Evolutionary conservation across 2,113 vertebrate genomes (phyloP).

Genomic region (Brachirus orientalis): DNA sequence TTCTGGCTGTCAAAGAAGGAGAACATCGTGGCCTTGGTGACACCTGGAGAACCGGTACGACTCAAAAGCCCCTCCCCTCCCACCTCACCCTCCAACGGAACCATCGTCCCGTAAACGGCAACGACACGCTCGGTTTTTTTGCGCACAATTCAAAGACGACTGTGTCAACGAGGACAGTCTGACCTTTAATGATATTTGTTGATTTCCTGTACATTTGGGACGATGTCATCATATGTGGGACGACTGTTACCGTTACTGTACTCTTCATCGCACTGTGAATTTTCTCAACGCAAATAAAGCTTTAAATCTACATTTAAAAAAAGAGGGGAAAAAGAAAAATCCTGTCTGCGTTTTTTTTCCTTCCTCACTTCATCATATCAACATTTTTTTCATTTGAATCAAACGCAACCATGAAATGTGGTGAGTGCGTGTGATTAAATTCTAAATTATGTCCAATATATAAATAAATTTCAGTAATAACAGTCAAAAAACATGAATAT

Average conservation of each 20-base stretch:
- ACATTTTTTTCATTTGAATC: too few species aligned
- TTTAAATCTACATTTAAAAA: background rate
- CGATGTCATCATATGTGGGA: constrained; percentile 4
- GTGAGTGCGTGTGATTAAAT: too few species aligned
- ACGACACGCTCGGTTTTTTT: background rate
- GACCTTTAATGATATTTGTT: background rate
- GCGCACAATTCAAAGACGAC: background rate
- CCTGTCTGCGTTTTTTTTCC: too few species aligned
- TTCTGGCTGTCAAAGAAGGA: constrained; percentile 90
- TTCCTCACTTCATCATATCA: too few species aligned
- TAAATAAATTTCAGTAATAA: too few species aligned
- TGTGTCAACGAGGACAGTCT: background rate
- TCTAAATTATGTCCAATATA: too few species aligned
- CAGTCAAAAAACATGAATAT: too few species aligned
- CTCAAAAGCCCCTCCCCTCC: constrained; percentile 69
- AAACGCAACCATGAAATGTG: too few species aligned
- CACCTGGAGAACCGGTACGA: constrained; percentile 62
- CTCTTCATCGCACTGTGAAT: constrained; percentile 46
- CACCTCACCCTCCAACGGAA: constrained; percentile 41
- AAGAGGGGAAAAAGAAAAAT: too few species aligned
- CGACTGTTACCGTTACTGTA: constrained; percentile 34
- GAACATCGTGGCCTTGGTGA: constrained; percentile 74
- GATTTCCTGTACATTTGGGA: background rate
- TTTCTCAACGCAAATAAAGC: constrained; percentile 43
- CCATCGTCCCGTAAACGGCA: background rate